Evolutionary conservation across 2,797 vertebrate species (phyloP), one percentile per base, ranked within the genome.

Genomic region (Zenarchopterus dispar): DNA sequence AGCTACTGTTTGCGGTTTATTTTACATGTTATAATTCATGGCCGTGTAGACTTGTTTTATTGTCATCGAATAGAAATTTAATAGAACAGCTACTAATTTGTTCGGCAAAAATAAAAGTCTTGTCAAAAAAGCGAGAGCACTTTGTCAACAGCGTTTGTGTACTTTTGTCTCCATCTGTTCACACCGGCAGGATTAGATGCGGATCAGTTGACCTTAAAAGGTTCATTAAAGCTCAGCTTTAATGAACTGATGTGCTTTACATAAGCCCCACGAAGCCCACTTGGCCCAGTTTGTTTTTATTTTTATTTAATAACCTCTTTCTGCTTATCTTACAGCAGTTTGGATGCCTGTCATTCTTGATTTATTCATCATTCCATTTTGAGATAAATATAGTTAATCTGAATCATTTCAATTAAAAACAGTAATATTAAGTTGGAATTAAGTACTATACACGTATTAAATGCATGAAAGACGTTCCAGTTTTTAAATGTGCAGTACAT

Each of bases 231-330:
- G 36, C 11, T 19, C 19, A 22, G 2, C 10, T 45, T 59, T 46
- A 57, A 24, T 56, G 24, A 42, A 33, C 9, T 69, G 67, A 71
- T 70, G 61, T 58, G 73, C 52, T 73, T 48, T 50, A 7, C 54
- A 2, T 62, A 70, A 77, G 52, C 71, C 62, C 7, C 67, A 51
- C 39, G 19, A 70, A 26, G 17, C 62, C 11, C 41, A 17, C n/a
- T n/a, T 81, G 78, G 23, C 82, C 84, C 70, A 52, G 47, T 70
- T 80, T 68, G 36, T 6, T 46, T 0, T 28, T 28, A 28, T 28
- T 26, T 26, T 26, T 26, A 26, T 26, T 28, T 54, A 49, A 52
- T 72, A 68, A 78, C 6, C 51, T 6, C 18, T 42, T 65, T 64
- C 0, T 24, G 15, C 39, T 15, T 4, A 5, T 51, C 17, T 55